phyloP scores from a whole-genome alignment of 2,888 invertebrate genomes.

The Sepiola atlantica region DNA sequence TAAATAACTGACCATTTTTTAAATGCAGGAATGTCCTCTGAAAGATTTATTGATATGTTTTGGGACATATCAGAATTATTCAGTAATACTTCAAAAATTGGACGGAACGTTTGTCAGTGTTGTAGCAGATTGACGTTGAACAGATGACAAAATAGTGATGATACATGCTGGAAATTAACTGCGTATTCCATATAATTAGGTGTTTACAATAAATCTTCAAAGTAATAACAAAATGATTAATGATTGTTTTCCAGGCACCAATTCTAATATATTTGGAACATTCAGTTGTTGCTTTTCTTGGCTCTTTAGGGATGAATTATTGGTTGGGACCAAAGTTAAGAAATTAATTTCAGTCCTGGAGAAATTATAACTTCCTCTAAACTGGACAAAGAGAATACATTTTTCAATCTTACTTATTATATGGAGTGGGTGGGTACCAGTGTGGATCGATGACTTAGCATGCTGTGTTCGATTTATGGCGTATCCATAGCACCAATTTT shows the following conservation, averaged over 20 bases:
- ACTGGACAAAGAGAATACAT: background rate
- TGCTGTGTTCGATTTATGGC: too few species aligned
- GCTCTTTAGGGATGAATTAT: background rate
- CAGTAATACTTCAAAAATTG: background rate
- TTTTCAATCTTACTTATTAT: background rate
- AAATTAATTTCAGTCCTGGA: background rate
- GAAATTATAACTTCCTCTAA: background rate
- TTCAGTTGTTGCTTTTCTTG: background rate
- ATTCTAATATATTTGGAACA: background rate
- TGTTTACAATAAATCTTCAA: background rate
- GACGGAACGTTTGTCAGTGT: background rate
- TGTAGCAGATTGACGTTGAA: background rate
- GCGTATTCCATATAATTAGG: background rate
- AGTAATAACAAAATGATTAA: background rate
- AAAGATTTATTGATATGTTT: background rate
- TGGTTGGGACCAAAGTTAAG: background rate
- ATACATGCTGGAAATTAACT: background rate
- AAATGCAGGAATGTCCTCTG: background rate
- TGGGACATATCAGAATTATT: background rate
- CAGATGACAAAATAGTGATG: background rate
- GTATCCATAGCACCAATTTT: too few species aligned
- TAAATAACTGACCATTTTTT: background rate
- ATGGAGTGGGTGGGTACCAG: too few species aligned
- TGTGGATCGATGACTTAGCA: too few species aligned
- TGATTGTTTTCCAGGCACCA: background rate